These are phyloP conservation scores for Microplitis deprimator DNA, from an alignment of 2,888 invertebrate genomes.

Conservation along the genomic window DNA sequence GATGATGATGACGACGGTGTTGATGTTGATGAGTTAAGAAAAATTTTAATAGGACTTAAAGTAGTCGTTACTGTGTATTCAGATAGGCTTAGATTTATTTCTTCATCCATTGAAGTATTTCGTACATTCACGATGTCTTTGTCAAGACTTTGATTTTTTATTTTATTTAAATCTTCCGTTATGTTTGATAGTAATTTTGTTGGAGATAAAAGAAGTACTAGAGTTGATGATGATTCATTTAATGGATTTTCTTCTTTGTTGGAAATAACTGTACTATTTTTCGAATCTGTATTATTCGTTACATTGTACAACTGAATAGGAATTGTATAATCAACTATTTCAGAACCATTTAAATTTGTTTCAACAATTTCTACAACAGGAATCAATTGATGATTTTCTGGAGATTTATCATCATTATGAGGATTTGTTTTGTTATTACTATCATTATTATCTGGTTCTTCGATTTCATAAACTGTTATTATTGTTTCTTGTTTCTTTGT, in stretches of 20 bases:
- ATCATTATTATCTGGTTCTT: constrained; percentile 42
- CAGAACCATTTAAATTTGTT: constrained; percentile 55
- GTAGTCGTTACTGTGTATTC: constrained; percentile 16
- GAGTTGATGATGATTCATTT: constrained; percentile 45
- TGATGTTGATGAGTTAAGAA: constrained; percentile 42
- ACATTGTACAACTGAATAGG: constrained; percentile 43
- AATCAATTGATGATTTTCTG: constrained; percentile 44
- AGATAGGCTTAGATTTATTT: background rate
- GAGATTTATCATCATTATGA: constrained; percentile 5
- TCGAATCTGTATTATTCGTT: constrained; percentile 2
- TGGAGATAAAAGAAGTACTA: constrained; percentile 58
- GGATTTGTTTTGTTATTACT: background rate
- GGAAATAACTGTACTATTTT: constrained; percentile 9
- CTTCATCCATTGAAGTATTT: constrained; percentile 45
- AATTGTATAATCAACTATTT: constrained; percentile 61
- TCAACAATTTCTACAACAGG: constrained; percentile 60
- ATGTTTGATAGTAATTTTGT: constrained; percentile 48
- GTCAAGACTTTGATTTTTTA: constrained; percentile 44
- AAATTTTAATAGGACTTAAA: constrained; percentile 9
- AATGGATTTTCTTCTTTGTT: constrained; percentile 7
- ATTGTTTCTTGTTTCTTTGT: constrained; percentile 34
- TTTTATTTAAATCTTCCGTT: constrained; percentile 31
- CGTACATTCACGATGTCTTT: constrained; percentile 46
- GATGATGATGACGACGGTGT: background rate
- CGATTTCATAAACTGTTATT: constrained; percentile 42